Conservation (phyloP, 1,140 invertebrate species). For the Pseudomyrmex dendroicus region DNA sequence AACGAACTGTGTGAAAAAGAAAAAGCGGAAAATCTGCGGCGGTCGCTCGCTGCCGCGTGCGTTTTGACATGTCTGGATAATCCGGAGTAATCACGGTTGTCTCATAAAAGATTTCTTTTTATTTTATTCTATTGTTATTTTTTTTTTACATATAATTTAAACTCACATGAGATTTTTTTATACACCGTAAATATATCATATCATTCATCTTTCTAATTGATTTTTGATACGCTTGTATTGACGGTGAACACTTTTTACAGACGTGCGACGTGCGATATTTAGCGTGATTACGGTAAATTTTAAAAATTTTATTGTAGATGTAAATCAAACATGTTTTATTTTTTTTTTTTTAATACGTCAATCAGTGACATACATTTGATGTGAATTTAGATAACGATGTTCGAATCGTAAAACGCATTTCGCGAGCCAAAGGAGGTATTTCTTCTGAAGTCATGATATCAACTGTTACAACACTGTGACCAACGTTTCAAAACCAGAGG, state of each 20-base stretch:
- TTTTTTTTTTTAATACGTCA: slow-evolving; percentile 34
- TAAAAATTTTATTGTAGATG: slow-evolving; percentile 25
- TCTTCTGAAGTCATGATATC: slow-evolving; percentile 69
- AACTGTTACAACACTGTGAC: slow-evolving; percentile 52
- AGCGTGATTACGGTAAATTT: slow-evolving; percentile 16
- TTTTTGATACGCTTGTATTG: slow-evolving; percentile 4
- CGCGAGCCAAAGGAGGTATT: slow-evolving; percentile 76
- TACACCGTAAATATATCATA: no score
- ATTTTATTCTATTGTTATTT: slow-evolving; percentile 4
- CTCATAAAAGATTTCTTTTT: slow-evolving; percentile 13
- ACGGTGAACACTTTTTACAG: slow-evolving; percentile 34
- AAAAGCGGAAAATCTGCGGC: slow-evolving; percentile 67
- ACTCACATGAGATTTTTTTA: background rate
- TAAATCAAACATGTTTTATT: slow-evolving; percentile 30
- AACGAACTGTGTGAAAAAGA: slow-evolving; percentile 75
- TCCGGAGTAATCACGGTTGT: background rate
- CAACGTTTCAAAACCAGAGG: slow-evolving; percentile 11
- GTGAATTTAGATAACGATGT: slow-evolving; percentile 75
- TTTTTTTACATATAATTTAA: background rate
- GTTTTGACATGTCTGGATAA: background rate
- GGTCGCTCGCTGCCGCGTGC: slow-evolving; percentile 75
- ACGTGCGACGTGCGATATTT: slow-evolving; percentile 12
- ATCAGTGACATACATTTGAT: slow-evolving; percentile 71
- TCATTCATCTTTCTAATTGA: background rate
- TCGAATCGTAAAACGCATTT: slow-evolving; percentile 59